phyloP scores from a whole-genome alignment of 2,888 invertebrate genomes.

The Dusona sp. region DNA sequence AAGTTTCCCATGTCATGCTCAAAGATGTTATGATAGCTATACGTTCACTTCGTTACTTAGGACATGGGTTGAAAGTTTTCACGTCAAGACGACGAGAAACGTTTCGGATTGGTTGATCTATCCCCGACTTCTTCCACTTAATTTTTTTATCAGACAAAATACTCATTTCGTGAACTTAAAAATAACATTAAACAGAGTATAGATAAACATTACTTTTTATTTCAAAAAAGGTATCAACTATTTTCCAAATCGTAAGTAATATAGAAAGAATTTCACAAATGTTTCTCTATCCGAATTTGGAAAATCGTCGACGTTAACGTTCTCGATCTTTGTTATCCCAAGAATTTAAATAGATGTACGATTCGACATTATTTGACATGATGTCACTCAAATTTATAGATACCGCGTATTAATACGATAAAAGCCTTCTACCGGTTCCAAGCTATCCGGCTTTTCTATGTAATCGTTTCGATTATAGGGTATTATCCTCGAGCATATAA shows the following conservation, averaged over 20 bases:
- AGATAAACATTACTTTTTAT: neutral
- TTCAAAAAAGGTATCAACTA: neutral
- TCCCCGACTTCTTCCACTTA: neutral
- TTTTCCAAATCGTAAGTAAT: neutral
- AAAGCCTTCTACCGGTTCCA: neutral
- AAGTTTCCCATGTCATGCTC: slow-evolving; percentile 34
- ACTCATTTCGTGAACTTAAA: neutral
- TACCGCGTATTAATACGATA: no score
- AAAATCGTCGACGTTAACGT: neutral
- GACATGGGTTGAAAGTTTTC: slow-evolving; percentile 23
- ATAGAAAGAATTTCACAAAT: neutral
- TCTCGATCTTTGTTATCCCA: no score
- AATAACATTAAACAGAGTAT: neutral
- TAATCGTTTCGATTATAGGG: neutral
- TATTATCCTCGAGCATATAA: neutral
- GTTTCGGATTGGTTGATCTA: slow-evolving; percentile 9
- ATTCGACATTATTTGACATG: no score
- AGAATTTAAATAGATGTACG: no score
- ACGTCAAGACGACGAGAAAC: slow-evolving; percentile 10
- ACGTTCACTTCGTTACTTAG: slow-evolving; percentile 43
- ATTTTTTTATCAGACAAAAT: neutral
- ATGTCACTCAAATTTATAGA: no score
- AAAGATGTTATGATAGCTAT: slow-evolving; percentile 24
- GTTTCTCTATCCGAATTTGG: neutral
- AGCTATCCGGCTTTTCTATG: neutral